Percentiles rank a stretch among this genome's conserved stretches.
Conservation (phyloP, 2,888 invertebrate species). For the Chrysotoxum bicinctum region DNA sequence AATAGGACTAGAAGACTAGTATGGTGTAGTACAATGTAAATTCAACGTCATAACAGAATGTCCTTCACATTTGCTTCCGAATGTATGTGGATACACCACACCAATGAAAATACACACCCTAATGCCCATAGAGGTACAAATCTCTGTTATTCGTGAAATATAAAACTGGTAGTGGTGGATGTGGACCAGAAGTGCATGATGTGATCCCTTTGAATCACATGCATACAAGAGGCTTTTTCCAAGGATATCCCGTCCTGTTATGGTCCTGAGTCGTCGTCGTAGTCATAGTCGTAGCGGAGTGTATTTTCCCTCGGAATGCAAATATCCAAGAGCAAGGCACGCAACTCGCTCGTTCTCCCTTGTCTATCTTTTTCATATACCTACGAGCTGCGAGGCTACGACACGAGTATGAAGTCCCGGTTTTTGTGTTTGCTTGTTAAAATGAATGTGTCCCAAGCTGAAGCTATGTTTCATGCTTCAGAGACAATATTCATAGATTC, state of each 20-base stretch:
- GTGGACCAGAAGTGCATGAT: constrained; percentile 58
- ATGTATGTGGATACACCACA: constrained; percentile 20
- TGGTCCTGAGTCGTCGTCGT: constrained; percentile 15
- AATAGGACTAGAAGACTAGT: neutral
- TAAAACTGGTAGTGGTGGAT: constrained; percentile 47
- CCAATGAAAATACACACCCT: neutral
- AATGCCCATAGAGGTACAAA: constrained; percentile 18
- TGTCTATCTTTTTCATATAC: neutral
- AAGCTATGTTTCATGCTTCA: constrained; percentile 62
- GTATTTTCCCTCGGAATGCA: constrained; percentile 41
- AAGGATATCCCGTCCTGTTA: constrained; percentile 25
- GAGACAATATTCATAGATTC: constrained; percentile 48
- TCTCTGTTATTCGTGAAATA: constrained; percentile 64
- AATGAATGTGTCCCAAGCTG: constrained; percentile 55
- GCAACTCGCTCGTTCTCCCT: neutral
- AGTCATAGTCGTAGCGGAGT: constrained; percentile 8
- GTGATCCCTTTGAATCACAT: constrained; percentile 62
- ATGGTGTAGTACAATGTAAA: neutral
- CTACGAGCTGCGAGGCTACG: neutral
- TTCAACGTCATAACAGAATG: constrained; percentile 24
- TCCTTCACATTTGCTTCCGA: constrained; percentile 12
- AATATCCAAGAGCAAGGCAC: constrained; percentile 34
- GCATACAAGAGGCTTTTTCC: constrained; percentile 61
- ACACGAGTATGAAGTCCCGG: constrained; percentile 33
- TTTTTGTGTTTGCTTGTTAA: constrained; percentile 61